phyloP scores from a whole-genome alignment of 1,140 invertebrate species.

The Drosophila prosaltans region DNA sequence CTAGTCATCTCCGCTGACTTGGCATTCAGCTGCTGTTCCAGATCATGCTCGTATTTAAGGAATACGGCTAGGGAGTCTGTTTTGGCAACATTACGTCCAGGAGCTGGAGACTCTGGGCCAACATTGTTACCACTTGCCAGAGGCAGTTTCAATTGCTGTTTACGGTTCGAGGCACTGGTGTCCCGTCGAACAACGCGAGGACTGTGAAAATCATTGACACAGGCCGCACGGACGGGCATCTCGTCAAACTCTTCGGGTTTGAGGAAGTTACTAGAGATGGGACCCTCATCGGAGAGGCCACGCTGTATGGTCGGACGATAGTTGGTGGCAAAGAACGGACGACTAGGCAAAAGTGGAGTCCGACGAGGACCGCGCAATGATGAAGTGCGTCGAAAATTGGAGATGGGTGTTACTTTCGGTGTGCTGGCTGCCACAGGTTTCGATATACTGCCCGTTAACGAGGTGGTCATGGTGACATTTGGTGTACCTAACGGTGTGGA shows the following conservation, averaged over 20 bases:
- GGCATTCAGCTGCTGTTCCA: conserved; percentile 73
- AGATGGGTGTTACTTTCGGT: conserved; percentile 30
- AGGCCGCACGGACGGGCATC: conserved; percentile 80
- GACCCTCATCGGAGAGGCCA: conserved; percentile 81
- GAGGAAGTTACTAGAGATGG: conserved; percentile 80
- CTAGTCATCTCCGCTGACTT: conserved; percentile 61
- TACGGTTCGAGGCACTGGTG: conserved; percentile 72
- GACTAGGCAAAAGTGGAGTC: conserved; percentile 62
- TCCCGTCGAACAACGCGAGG: conserved; percentile 74
- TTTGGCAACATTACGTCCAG: conserved; percentile 61
- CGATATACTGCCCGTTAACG: conserved; percentile 44
- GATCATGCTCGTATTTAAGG: conserved; percentile 80
- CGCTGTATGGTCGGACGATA: conserved; percentile 79
- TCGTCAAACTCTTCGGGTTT: conserved; percentile 82
- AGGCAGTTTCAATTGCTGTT: conserved; percentile 65
- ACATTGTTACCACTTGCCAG: conserved; percentile 9
- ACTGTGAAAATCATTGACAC: conserved; percentile 79
- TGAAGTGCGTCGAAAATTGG: conserved; percentile 78
- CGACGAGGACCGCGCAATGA: conserved; percentile 74
- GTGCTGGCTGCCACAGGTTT: conserved; percentile 18
- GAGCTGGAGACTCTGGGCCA: conserved; percentile 12
- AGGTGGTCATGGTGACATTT: conserved; percentile 46
- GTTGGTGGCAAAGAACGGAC: conserved; percentile 76
- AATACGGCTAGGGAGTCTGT: conserved; percentile 82
- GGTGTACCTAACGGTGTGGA: conserved; percentile 39